Base-by-base conservation (phyloP, 2,797 vertebrate genomes). In the Enteromius anoplus region DNA sequence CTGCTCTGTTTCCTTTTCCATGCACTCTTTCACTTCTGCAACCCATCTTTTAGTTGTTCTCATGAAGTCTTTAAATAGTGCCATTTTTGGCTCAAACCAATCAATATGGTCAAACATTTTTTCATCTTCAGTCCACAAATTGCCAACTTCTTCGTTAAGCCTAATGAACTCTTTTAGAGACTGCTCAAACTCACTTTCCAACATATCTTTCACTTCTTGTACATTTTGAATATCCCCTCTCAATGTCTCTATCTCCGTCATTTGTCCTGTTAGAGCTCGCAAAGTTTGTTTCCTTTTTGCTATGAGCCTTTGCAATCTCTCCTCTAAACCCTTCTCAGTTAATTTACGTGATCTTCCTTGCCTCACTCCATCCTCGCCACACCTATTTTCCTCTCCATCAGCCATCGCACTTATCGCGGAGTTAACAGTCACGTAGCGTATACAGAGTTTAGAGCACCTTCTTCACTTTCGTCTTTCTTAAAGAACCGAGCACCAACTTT, bases 91-190 rank as follows among this genome's bases (percentile, higher is more conserved):
- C 19, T 55, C 29, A 75, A 75, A 32, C 71, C 71, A 75, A 53
- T 32, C 32, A 19, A 51, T 29, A 14, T 55, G 71, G 15, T 73
- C 70, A 73, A 29, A 17, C 42, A 49, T 73, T 70, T 80, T 80
- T 51, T 80, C 65, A 58, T 80, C 47, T 55, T 81, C 68, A 71
- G 79, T 9, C 79, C 70, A 72, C 34, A 81, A 68, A 42, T 29
- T 72, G n/a, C 32, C 32, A 81, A 81, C 49, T 62, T 58, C 34
- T 5, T 72, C 47, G 19, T 81, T 55, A 32, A 32, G 71, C 55
- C 21, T 26, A 42, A 4, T 26, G 29, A 81, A 81, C 34, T 71
- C 49, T 29, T 81, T 71, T 60, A 81, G 68, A 23, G 34, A 80
- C 19, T 17, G 29, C 71, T 66, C 34, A 58, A 81, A 72, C 58